These are phyloP conservation scores for Drosophila quadrilineata DNA, from an alignment of 1,140 invertebrate species.

Conservation along the genomic window DNA sequence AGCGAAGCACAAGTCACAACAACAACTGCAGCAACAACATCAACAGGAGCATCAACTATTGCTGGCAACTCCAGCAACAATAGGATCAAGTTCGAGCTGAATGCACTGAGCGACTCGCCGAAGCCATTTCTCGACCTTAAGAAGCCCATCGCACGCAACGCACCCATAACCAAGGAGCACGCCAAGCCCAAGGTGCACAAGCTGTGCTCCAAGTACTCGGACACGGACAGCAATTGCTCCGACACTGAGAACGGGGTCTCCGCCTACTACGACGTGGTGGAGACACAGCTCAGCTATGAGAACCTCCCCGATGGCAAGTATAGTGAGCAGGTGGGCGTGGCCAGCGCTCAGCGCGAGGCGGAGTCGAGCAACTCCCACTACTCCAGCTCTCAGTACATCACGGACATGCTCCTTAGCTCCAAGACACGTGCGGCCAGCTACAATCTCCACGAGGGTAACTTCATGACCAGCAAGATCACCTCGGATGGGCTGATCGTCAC, in stretches of 20 bases:
- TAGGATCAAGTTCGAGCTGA: conserved; percentile 76
- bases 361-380: conserved; percentile 45
- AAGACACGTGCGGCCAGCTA: conserved; percentile 78
- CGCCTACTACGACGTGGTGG: conserved; percentile 80
- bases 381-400: conserved; percentile 79
- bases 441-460: conserved; percentile 78
- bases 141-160: conserved; percentile 83
- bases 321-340: conserved; percentile 57
- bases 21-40: conserved; percentile 8
- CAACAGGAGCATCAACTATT: conserved; percentile 13
- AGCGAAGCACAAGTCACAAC: conserved; percentile 32
- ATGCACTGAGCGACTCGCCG: conserved; percentile 55
- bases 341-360: conserved; percentile 39
- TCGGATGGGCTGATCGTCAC: conserved; percentile 79
- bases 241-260: conserved; percentile 79
- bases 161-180: conserved; percentile 84
- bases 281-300: conserved; percentile 79
- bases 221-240: conserved; percentile 76
- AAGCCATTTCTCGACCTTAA: conserved; percentile 82
- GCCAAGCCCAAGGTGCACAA: conserved; percentile 84
- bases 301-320: conserved; percentile 80
- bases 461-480: conserved; percentile 81
- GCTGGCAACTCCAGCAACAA: no score
- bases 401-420: conserved; percentile 77
- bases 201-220: conserved; percentile 83